A percentile compares a stretch with the other conserved stretches of the same genome.
Conservation (phyloP, 2,888 invertebrate species). For the Icerya purchasi region DNA sequence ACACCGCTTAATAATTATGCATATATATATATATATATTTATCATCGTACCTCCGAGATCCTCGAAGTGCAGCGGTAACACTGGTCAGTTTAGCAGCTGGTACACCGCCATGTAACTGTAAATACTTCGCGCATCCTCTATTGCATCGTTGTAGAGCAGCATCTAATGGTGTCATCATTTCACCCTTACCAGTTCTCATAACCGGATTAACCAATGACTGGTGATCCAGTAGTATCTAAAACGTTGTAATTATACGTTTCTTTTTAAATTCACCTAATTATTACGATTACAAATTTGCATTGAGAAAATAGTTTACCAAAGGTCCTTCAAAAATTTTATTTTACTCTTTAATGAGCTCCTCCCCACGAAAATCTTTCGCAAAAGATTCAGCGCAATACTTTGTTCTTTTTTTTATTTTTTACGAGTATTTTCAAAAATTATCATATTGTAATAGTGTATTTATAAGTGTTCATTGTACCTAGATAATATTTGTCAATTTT, state of each 20-base stretch:
- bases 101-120: constrained; percentile 72
- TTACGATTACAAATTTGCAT: background rate
- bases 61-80: constrained; percentile 13
- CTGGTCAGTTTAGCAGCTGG: constrained; percentile 45
- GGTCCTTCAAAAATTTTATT: too few species aligned
- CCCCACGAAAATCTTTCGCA: too few species aligned
- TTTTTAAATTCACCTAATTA: background rate
- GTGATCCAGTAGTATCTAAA: constrained; percentile 49
- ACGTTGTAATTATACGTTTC: background rate
- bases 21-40: too few species aligned
- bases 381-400: too few species aligned
- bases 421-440: too few species aligned
- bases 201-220: constrained; percentile 71
- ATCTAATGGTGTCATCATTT: constrained; percentile 73
- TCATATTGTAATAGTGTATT: too few species aligned
- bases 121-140: constrained; percentile 74
- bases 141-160: constrained; percentile 71
- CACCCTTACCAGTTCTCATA: constrained; percentile 59
- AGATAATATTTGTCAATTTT: too few species aligned
- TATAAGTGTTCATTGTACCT: too few species aligned
- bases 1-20: too few species aligned
- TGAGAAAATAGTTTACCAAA: background rate
- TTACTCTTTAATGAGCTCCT: too few species aligned
- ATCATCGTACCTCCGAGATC: constrained; percentile 10
- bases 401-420: too few species aligned